Evolutionary conservation across 2,113 vertebrate species (phyloP).

Genomic region (Callopanchax toddi): DNA sequence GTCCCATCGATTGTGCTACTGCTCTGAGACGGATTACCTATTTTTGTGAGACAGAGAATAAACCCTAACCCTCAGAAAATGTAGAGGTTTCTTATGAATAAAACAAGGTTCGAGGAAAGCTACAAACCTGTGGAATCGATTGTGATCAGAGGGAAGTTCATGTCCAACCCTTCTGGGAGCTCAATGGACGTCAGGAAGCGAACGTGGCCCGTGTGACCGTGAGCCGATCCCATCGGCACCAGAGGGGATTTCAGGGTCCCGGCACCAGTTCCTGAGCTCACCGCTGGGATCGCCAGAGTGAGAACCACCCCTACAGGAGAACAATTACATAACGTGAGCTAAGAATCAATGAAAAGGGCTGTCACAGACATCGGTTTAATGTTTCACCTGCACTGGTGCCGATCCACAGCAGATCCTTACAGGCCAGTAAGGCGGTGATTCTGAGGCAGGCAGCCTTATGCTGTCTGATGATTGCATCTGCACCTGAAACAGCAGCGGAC

Average conservation of each 20-base stretch:
- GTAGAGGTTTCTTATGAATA: no score
- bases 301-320: constrained; percentile 86
- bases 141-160: constrained; percentile 81
- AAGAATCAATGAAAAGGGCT: no score
- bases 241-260: constrained; percentile 79
- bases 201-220: constrained; percentile 96
- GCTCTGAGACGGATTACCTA: constrained; percentile 72
- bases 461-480: constrained; percentile 96
- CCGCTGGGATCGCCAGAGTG: constrained; percentile 82
- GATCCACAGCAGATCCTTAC: constrained; percentile 95
- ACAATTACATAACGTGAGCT: not conserved
- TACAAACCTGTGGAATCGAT: constrained; percentile 67
- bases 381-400: constrained; percentile 88
- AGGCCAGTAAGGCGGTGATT: constrained; percentile 93
- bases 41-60: no score
- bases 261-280: constrained; percentile 78
- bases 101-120: not conserved
- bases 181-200: constrained; percentile 95
- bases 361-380: not conserved
- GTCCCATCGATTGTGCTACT: constrained; percentile 71
- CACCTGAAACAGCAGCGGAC: constrained; percentile 75
- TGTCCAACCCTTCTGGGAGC: constrained; percentile 88
- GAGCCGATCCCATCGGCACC: constrained; percentile 88
- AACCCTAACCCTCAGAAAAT: no score
- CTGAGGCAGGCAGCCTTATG: constrained; percentile 96